Conservation (phyloP, 2,888 invertebrate genomes). For the Lepetodrilus schrolli region DNA sequence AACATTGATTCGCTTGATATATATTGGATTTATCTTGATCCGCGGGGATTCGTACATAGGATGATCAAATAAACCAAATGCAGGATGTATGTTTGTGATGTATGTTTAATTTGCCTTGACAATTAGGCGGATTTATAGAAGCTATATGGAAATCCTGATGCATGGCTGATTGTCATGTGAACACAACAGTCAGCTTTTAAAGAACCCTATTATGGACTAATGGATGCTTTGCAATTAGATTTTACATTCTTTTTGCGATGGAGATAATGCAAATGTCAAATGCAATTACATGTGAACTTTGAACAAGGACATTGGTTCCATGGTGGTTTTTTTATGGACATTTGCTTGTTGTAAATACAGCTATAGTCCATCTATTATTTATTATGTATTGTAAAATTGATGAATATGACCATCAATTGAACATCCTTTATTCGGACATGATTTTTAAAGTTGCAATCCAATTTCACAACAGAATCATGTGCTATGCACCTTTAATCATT, state of each 20-base stretch:
- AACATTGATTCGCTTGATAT: neutral
- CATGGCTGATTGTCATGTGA: neutral
- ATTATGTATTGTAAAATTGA: no score
- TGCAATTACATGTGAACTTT: neutral
- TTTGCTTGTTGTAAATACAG: no score
- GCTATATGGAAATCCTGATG: neutral
- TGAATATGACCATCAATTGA: no score
- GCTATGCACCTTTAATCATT: no score
- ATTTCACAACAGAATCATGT: no score
- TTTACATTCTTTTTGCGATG: neutral
- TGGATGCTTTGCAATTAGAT: neutral
- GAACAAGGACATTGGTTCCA: no score
- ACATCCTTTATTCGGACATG: no score
- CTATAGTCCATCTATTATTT: no score
- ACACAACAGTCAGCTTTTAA: conserved; percentile 9
- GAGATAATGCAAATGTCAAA: neutral
- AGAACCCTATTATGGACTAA: conserved; percentile 21
- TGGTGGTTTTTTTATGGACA: no score
- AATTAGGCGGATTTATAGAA: conserved; percentile 17
- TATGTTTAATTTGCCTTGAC: neutral
- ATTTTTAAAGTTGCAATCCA: no score
- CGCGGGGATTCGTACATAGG: neutral
- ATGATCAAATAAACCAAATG: neutral
- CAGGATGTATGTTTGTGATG: neutral
- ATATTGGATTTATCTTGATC: conserved; percentile 1